Percentiles rank a stretch among this genome's conserved stretches.
Conservation (phyloP, 2,113 vertebrate species). For the Cinclus mexicanus region DNA sequence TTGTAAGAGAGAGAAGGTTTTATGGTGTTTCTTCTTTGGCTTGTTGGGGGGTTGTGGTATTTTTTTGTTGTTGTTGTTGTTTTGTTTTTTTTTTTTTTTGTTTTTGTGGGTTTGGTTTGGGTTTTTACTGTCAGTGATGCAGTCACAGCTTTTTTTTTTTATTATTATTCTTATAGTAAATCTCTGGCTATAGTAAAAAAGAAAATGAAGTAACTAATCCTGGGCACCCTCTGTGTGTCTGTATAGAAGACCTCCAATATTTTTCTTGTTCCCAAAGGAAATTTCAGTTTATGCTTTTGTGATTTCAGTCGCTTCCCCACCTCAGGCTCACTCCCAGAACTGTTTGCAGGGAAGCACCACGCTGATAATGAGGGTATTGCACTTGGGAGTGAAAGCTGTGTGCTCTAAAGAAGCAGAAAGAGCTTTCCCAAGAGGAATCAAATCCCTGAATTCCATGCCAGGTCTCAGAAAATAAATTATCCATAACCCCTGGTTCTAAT, state of each 20-base stretch:
- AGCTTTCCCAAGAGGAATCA: background rate
- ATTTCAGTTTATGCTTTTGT: background rate
- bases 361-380: background rate
- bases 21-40: background rate
- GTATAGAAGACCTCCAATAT: background rate
- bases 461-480: background rate
- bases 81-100: background rate
- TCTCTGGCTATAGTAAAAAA: background rate
- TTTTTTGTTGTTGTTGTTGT: no score
- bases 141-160: background rate
- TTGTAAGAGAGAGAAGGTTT: background rate
- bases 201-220: background rate
- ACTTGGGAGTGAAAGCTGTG: background rate
- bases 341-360: background rate
- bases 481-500: background rate
- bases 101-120: background rate
- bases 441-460: background rate
- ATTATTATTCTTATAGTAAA: background rate
- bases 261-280: background rate
- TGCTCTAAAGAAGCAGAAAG: background rate
- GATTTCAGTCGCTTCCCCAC: background rate
- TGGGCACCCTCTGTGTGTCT: rapidly evolving
- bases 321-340: background rate
- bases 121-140: background rate
- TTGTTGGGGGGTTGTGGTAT: rapidly evolving